Percentiles rank a stretch among this genome's conserved stretches.
phyloP scores from a whole-genome alignment of 2,888 invertebrate genomes.

The Petrophora chlorosata region DNA sequence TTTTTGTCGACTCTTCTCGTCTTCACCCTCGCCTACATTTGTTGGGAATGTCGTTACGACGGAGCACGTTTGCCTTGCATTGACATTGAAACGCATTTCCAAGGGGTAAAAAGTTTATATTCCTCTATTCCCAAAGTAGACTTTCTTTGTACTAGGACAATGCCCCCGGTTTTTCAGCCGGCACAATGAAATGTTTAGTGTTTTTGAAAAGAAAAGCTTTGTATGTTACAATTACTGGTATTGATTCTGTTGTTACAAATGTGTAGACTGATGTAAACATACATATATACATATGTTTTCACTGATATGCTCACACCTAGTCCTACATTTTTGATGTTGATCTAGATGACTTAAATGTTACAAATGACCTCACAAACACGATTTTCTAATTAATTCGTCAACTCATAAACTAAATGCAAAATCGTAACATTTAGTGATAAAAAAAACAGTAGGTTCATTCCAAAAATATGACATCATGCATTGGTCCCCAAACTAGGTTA shows the following conservation, averaged over 20 bases:
- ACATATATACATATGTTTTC: too few species aligned
- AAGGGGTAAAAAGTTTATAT: slow-evolving; percentile 53
- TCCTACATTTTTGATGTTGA: too few species aligned
- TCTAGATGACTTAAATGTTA: too few species aligned
- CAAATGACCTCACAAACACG: too few species aligned
- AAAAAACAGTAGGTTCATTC: too few species aligned
- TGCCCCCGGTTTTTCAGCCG: slow-evolving; percentile 30
- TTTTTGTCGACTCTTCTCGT: slow-evolving; percentile 67
- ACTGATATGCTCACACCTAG: too few species aligned
- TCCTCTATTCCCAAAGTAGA: slow-evolving; percentile 39
- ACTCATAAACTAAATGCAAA: too few species aligned
- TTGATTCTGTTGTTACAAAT: slow-evolving; percentile 18
- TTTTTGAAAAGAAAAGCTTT: slow-evolving; percentile 33
- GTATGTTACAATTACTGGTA: slow-evolving; percentile 11
- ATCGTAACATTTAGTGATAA: too few species aligned
- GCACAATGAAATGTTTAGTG: slow-evolving; percentile 38
- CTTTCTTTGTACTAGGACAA: slow-evolving; percentile 38
- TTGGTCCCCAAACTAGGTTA: too few species aligned
- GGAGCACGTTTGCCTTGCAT: slow-evolving; percentile 61
- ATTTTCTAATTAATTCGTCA: too few species aligned
- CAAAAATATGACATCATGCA: too few species aligned
- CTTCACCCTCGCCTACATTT: slow-evolving; percentile 60
- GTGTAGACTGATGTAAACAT: too few species aligned
- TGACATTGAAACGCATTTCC: slow-evolving; percentile 62
- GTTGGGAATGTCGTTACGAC: slow-evolving; percentile 56